Evolutionary conservation across 2,888 invertebrate species (phyloP).

Genomic region (Polymixis lichenea): DNA sequence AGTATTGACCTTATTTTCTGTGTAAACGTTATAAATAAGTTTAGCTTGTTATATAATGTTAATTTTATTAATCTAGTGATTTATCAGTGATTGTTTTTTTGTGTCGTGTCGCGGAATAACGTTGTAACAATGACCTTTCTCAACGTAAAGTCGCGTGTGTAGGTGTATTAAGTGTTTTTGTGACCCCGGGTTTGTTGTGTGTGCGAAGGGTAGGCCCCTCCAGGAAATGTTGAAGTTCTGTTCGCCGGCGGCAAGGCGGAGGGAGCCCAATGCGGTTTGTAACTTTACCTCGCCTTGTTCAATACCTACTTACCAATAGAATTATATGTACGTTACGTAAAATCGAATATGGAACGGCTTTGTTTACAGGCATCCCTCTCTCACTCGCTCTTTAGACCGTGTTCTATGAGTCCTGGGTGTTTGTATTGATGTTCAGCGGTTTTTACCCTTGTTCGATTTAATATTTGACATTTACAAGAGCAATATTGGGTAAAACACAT

Average conservation of each 20-base stretch:
- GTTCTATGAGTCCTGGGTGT: not conserved
- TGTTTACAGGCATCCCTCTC: conserved; percentile 32
- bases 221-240: conserved; percentile 91
- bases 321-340: conserved; percentile 30
- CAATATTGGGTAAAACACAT: not conserved
- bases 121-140: conserved; percentile 64
- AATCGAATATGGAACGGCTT: conserved; percentile 44
- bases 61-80: conserved; percentile 12
- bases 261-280: conserved; percentile 88
- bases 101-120: conserved; percentile 7
- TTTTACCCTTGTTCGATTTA: conserved; percentile 6
- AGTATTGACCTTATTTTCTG: conserved; percentile 21
- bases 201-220: conserved; percentile 69
- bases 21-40: not conserved
- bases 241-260: conserved; percentile 90
- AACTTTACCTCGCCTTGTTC: conserved; percentile 45
- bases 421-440: conserved; percentile 32
- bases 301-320: conserved; percentile 13
- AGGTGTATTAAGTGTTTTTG: conserved; percentile 67
- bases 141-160: conserved; percentile 63
- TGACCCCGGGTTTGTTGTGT: conserved; percentile 58
- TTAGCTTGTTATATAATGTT: not conserved
- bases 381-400: not conserved
- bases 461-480: conserved; percentile 22
- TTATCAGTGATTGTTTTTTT: conserved; percentile 37